phyloP scores from a whole-genome alignment of 2,797 vertebrate genomes.

The Antennarius maculatus region DNA sequence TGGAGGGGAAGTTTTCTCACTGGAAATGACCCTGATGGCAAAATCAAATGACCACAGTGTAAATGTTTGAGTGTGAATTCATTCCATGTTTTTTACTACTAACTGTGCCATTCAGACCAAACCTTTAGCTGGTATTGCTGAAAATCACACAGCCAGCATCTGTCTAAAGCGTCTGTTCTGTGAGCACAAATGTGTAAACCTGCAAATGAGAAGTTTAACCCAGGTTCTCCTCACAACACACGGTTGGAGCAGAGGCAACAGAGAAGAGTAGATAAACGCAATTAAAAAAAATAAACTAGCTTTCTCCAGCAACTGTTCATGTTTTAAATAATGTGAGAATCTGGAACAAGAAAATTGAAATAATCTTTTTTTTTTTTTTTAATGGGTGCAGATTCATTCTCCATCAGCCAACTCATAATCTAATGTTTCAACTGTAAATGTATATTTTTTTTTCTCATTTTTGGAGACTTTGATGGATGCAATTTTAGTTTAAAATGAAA shows the following conservation, averaged over 20 bases:
- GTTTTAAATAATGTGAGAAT: too few species aligned
- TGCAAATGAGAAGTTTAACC: constrained; percentile 62
- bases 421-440: constrained; percentile 1
- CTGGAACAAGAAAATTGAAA: background rate
- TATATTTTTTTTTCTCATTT: background rate
- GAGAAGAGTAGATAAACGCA: background rate
- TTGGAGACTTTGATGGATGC: background rate
- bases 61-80: constrained; percentile 28
- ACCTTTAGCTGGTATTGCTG: constrained; percentile 60
- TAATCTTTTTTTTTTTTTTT: too few species aligned
- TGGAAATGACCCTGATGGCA: constrained; percentile 39
- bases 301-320: background rate
- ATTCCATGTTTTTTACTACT: constrained; percentile 36
- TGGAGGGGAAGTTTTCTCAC: constrained; percentile 19
- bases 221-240: constrained; percentile 3
- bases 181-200: constrained; percentile 55
- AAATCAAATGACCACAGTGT: constrained; percentile 6
- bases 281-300: background rate
- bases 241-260: background rate
- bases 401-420: background rate
- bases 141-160: constrained; percentile 53
- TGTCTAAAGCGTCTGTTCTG: constrained; percentile 65
- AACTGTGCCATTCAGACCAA: constrained; percentile 29
- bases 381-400: background rate
- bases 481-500: constrained; percentile 16